These are phyloP conservation scores for Montipora capricornis DNA, from an alignment of 64 coral and sea anemone genomes.

Conservation along the genomic window DNA sequence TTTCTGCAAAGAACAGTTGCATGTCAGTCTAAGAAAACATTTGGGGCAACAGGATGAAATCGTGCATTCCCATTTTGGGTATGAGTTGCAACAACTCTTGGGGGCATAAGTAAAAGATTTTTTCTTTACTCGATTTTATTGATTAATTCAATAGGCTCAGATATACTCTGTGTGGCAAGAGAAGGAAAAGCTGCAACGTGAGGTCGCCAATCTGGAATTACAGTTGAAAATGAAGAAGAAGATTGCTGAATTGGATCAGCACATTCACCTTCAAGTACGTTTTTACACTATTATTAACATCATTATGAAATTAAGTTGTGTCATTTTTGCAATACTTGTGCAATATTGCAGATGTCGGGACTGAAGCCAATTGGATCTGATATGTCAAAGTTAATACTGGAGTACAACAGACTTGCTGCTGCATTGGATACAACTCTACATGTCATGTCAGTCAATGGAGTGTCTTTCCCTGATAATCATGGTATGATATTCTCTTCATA, in stretches of 20 bases:
- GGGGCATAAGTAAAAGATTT: background rate
- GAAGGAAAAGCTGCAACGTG: constrained; percentile 70
- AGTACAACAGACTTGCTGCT: constrained; percentile 67
- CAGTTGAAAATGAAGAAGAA: constrained; percentile 71
- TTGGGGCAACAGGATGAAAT: too few species aligned
- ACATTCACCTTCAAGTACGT: constrained; percentile 78
- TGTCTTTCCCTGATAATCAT: constrained; percentile 68
- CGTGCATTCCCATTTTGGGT: too few species aligned
- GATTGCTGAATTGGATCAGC: constrained; percentile 75
- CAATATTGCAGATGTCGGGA: constrained; percentile 63
- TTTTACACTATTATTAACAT: background rate
- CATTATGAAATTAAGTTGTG: background rate
- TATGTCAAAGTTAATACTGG: constrained; percentile 44
- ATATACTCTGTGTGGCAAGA: constrained; percentile 90
- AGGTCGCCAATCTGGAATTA: constrained; percentile 65
- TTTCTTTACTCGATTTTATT: background rate
- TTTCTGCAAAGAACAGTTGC: too few species aligned
- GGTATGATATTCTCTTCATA: constrained; percentile 33
- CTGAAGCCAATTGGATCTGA: constrained; percentile 69
- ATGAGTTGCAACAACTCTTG: too few species aligned
- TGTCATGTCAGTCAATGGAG: constrained; percentile 86
- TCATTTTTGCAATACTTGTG: background rate
- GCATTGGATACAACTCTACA: constrained; percentile 84
- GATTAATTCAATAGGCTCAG: constrained; percentile 47
- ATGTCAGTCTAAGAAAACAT: too few species aligned